These are phyloP conservation scores for Acanthococcus lagerstroemiae DNA, from an alignment of 2,888 invertebrate genomes.

Conservation along the genomic window DNA sequence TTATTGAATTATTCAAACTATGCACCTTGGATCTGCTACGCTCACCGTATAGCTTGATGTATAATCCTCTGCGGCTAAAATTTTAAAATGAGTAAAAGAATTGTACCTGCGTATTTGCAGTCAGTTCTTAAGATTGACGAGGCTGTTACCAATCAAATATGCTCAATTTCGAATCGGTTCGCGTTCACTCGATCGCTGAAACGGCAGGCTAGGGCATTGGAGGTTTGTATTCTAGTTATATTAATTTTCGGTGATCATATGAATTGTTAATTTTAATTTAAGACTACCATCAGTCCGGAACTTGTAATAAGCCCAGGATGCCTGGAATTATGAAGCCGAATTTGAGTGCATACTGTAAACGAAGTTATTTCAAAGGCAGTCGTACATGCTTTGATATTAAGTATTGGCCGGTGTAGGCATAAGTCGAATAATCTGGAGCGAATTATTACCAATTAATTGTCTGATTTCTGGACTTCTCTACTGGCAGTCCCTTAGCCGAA, in stretches of 20 bases:
- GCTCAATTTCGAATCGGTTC: conserved; percentile 8
- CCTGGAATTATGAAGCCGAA: too few relatives aligned
- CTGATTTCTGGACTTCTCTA: background rate
- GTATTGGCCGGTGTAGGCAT: too few relatives aligned
- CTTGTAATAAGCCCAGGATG: too few relatives aligned
- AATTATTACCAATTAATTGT: background rate
- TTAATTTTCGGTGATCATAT: background rate
- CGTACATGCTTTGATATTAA: too few relatives aligned
- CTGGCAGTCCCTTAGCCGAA: background rate
- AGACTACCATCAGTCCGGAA: too few relatives aligned
- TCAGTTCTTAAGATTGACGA: conserved; percentile 16
- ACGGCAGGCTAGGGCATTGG: conserved; percentile 10
- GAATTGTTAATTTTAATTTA: background rate
- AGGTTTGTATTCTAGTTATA: conserved; percentile 1
- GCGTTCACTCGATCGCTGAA: background rate
- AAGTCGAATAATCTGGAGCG: too few relatives aligned
- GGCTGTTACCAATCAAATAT: conserved; percentile 12
- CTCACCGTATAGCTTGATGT: too few relatives aligned
- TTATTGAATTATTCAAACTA: too few relatives aligned
- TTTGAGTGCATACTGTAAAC: too few relatives aligned
- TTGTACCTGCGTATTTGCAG: conserved; percentile 4
- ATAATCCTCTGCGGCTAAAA: too few relatives aligned
- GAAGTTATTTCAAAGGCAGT: too few relatives aligned
- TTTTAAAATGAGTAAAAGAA: conserved; percentile 6
- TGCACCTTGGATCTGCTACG: too few relatives aligned